Percentiles rank a stretch among this genome's conserved stretches.
phyloP scores from a whole-genome alignment of 1,140 invertebrate species.

The Tetraneura akinire region DNA sequence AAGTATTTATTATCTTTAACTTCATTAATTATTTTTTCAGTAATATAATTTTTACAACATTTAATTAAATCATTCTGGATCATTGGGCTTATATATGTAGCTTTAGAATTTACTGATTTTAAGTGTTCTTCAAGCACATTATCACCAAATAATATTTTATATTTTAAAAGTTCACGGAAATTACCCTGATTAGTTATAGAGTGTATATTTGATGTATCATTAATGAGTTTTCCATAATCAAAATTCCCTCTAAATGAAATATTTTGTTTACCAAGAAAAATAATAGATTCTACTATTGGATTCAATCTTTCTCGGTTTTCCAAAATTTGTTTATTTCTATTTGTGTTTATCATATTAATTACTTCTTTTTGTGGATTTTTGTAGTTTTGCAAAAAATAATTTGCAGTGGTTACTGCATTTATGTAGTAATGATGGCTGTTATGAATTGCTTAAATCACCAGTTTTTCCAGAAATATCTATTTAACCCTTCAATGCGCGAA shows the following conservation, averaged over 20 bases:
- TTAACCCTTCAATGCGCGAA: too few species aligned
- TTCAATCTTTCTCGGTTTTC: background rate
- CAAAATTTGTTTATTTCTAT: background rate
- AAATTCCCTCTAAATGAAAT: background rate
- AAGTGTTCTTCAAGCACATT: background rate
- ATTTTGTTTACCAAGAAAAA: background rate
- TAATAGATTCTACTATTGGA: background rate
- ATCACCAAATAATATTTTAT: background rate
- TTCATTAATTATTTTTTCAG: background rate
- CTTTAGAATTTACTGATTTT: background rate
- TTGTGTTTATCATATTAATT: background rate
- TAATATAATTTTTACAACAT: constrained; percentile 1
- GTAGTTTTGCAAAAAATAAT: background rate
- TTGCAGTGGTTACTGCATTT: background rate
- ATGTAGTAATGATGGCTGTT: background rate
- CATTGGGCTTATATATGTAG: background rate
- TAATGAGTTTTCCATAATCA: background rate
- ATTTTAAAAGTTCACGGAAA: too few species aligned
- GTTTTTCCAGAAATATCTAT: background rate
- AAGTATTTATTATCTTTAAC: background rate
- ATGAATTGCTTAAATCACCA: background rate
- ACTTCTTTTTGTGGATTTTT: background rate
- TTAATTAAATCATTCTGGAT: background rate
- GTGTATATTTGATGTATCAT: background rate
- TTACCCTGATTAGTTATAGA: background rate